Evolutionary conservation across 1,140 invertebrate species (phyloP).

Genomic region (Lordiphosa stackelbergi): DNA sequence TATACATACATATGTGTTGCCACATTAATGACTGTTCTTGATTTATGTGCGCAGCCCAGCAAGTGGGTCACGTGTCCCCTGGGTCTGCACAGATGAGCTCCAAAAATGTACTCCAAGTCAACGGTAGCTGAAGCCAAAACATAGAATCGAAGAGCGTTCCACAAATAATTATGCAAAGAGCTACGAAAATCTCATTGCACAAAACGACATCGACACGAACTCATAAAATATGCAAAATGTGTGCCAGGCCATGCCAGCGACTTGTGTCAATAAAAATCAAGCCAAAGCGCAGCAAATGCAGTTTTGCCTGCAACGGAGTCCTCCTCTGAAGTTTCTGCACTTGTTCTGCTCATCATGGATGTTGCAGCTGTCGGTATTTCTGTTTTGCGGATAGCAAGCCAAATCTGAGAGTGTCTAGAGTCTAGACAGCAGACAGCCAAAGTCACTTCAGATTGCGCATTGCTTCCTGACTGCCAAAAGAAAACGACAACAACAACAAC

Average conservation of each 20-base stretch:
- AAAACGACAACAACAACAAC: conserved; percentile 12
- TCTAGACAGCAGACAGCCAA: conserved; percentile 70
- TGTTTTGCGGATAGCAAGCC: conserved; percentile 37
- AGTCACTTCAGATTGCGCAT: conserved; percentile 72
- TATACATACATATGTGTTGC: conserved; percentile 22
- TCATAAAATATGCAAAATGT: conserved; percentile 74
- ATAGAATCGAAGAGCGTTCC: conserved; percentile 56
- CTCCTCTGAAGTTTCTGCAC: conserved; percentile 41
- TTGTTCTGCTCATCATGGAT: conserved; percentile 52
- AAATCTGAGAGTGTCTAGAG: conserved; percentile 66
- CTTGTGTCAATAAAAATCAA: conserved; percentile 74
- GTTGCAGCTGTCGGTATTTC: conserved; percentile 33
- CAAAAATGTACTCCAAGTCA: conserved; percentile 30
- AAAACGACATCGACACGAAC: conserved; percentile 68
- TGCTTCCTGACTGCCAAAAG: conserved; percentile 61
- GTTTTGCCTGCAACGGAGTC: conserved; percentile 32
- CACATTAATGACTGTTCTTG: conserved; percentile 60
- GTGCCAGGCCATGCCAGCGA: conserved; percentile 62
- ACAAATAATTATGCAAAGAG: conserved; percentile 69
- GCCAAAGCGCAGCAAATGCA: conserved; percentile 59
- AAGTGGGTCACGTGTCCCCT: conserved; percentile 69
- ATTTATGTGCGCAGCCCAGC: conserved; percentile 49
- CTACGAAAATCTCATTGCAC: conserved; percentile 56
- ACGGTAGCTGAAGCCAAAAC: conserved; percentile 30
- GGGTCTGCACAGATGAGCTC: conserved; percentile 44